These are phyloP conservation scores for Heterodera filipjevi DNA, from an alignment of 2,888 invertebrate genomes.

Conservation along the genomic window DNA sequence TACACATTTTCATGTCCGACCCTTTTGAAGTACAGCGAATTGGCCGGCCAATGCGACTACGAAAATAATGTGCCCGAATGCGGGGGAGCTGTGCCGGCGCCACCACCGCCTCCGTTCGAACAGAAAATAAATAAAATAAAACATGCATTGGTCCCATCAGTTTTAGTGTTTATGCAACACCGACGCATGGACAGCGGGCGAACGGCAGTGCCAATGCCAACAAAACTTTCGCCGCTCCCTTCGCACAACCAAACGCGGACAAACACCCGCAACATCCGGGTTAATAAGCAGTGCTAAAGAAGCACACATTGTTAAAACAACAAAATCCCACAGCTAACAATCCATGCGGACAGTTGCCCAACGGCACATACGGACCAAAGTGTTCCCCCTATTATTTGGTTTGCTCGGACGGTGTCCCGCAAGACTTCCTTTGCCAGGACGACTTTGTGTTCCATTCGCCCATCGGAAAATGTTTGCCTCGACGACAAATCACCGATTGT, in stretches of 20 bases:
- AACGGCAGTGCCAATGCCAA: not conserved
- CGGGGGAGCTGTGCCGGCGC: not conserved
- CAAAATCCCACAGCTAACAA: constrained; percentile 21
- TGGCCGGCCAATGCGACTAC: constrained; percentile 43
- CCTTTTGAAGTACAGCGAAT: constrained; percentile 46
- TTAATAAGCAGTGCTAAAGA: not conserved
- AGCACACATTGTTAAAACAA: not conserved
- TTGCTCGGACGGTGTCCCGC: constrained; percentile 14
- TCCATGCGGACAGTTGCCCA: constrained; percentile 35
- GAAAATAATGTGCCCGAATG: constrained; percentile 35
- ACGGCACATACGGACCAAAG: constrained; percentile 39
- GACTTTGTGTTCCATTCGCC: constrained; percentile 15
- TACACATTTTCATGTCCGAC: constrained; percentile 42
- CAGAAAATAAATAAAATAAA: not conserved
- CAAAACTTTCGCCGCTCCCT: not conserved
- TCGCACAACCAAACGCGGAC: not conserved
- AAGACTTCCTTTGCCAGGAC: constrained; percentile 35
- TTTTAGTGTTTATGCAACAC: not conserved
- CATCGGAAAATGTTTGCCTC: constrained; percentile 3
- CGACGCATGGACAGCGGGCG: not conserved
- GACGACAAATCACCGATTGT: constrained; percentile 14
- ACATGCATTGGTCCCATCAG: constrained; percentile 5
- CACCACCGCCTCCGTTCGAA: constrained; percentile 4
- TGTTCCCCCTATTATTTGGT: constrained; percentile 39
- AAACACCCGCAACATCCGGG: constrained; percentile 9